These are phyloP conservation scores for Trichosurus vulpecula DNA, from an alignment of 2,797 vertebrate species.

Conservation along the genomic window DNA sequence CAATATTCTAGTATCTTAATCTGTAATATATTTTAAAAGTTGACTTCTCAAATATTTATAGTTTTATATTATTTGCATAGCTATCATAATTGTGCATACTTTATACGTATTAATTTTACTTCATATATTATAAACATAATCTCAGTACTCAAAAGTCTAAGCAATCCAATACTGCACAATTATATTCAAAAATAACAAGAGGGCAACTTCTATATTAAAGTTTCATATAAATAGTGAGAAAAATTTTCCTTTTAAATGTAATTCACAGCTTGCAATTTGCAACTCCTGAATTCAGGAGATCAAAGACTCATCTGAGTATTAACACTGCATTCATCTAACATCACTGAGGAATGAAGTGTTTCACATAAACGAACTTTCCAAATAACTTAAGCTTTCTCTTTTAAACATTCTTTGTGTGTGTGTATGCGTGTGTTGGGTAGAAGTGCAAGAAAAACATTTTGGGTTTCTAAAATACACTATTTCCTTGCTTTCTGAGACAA, in stretches of 20 bases:
- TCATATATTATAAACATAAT: slow-evolving; percentile 34
- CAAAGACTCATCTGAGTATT: neutral
- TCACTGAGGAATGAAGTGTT: neutral
- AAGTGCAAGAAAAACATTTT: neutral
- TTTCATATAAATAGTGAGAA: slow-evolving; percentile 36
- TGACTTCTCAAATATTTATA: slow-evolving; percentile 50
- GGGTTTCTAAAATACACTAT: neutral
- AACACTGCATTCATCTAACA: neutral
- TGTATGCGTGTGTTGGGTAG: neutral
- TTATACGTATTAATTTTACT: slow-evolving; percentile 36
- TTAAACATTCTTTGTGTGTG: slow-evolving; percentile 30
- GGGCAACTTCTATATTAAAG: slow-evolving; percentile 6
- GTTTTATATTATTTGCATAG: slow-evolving; percentile 48
- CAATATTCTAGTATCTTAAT: slow-evolving; percentile 35
- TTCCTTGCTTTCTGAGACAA: slow-evolving; percentile 31
- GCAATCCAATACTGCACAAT: slow-evolving; percentile 28
- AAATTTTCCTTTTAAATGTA: slow-evolving; percentile 49
- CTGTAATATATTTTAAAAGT: slow-evolving; percentile 42
- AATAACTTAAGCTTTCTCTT: slow-evolving; percentile 1
- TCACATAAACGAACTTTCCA: neutral
- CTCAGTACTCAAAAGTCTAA: slow-evolving; percentile 29
- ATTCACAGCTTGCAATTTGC: slow-evolving; percentile 27
- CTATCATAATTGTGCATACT: slow-evolving; percentile 12
- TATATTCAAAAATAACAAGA: slow-evolving; percentile 53
- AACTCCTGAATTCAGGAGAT: neutral